Conservation (phyloP, 2,888 invertebrate genomes). For the Xylota segnis region DNA sequence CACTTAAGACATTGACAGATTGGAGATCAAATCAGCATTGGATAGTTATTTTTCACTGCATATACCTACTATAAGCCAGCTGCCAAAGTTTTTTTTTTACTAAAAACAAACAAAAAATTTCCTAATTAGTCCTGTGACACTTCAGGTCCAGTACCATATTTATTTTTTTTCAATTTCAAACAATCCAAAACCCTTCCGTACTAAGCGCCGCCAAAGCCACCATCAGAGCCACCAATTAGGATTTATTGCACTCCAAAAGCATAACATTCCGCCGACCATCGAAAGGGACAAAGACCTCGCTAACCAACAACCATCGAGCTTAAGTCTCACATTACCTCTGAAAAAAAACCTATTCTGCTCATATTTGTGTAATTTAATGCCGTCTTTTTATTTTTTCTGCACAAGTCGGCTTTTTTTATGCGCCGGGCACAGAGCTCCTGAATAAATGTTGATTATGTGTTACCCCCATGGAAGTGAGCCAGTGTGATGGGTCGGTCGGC, state of each 20-base stretch:
- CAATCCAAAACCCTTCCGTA: not conserved
- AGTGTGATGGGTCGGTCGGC: conserved; percentile 41
- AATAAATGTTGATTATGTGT: conserved; percentile 70
- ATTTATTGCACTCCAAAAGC: conserved; percentile 64
- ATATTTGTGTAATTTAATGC: conserved; percentile 52
- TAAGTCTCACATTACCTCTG: conserved; percentile 35
- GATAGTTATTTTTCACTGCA: too few relatives aligned
- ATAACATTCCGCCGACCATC: conserved; percentile 30
- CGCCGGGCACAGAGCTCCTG: conserved; percentile 26
- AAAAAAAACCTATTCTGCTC: conserved; percentile 12
- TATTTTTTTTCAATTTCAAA: conserved; percentile 32
- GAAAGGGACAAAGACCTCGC: conserved; percentile 50
- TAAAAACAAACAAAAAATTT: not conserved
- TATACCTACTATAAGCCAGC: too few relatives aligned
- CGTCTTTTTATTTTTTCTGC: conserved; percentile 47
- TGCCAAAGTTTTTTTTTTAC: too few relatives aligned
- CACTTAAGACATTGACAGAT: too few relatives aligned
- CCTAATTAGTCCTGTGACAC: conserved; percentile 29
- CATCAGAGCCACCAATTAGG: conserved; percentile 59
- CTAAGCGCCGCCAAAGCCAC: conserved; percentile 1
- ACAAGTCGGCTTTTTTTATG: conserved; percentile 26
- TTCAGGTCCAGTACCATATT: not conserved
- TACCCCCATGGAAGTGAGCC: not conserved
- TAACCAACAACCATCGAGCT: conserved; percentile 5
- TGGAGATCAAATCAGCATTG: too few relatives aligned